Evolutionary conservation across 2,797 vertebrate genomes (phyloP).

Genomic region (Numenius phaeopus): DNA sequence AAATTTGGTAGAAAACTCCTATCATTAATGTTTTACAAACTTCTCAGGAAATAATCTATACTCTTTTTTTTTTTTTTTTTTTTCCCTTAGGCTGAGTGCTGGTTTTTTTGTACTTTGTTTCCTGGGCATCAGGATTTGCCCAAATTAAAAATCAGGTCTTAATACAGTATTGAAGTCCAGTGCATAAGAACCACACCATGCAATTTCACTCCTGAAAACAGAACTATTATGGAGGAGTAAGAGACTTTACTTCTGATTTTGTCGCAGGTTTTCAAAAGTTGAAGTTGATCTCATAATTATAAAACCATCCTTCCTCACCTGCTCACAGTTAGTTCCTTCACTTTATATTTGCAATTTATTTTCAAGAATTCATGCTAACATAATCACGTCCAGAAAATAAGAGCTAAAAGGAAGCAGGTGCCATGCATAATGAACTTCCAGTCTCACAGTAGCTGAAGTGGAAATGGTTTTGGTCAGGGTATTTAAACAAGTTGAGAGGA

Average conservation of each 20-base stretch:
- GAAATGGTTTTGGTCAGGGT: background rate
- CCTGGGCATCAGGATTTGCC: background rate
- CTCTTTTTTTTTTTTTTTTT: fast-evolving
- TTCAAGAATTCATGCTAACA: background rate
- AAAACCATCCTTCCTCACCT: background rate
- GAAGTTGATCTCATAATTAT: background rate
- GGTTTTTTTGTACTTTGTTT: background rate
- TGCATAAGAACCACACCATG: fast-evolving
- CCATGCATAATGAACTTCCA: background rate
- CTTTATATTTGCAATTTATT: background rate
- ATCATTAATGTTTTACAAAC: background rate
- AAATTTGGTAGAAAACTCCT: background rate
- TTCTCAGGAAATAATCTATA: background rate
- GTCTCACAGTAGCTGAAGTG: background rate
- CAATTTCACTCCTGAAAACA: background rate
- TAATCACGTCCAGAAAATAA: background rate
- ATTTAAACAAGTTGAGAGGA: background rate
- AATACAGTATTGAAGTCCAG: background rate
- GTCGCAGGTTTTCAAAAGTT: background rate
- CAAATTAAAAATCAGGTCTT: background rate
- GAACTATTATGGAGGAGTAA: background rate
- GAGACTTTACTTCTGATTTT: background rate
- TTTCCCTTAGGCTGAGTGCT: background rate
- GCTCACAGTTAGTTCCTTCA: background rate
- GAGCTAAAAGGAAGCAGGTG: background rate